Conservation (phyloP, 2,113 vertebrate genomes). For the Hymenochirus boettgeri region DNA sequence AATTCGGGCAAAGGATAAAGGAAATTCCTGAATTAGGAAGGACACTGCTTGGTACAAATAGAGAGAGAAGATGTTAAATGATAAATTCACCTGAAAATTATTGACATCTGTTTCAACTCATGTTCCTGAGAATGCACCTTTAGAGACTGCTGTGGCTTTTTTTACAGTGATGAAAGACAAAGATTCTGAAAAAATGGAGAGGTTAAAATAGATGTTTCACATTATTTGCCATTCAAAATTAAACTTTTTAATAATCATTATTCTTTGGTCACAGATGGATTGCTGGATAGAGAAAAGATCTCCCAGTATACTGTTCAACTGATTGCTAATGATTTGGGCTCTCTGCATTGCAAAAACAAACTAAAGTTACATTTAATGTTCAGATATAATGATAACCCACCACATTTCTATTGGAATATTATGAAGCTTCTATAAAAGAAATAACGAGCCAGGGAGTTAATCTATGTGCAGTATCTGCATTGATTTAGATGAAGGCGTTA, state of each 20-base stretch:
- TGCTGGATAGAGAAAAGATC: slow-evolving; percentile 49
- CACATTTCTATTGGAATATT: slow-evolving; percentile 45
- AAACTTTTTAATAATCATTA: slow-evolving; percentile 77
- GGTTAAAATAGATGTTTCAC: slow-evolving; percentile 49
- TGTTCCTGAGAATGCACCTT: slow-evolving; percentile 63
- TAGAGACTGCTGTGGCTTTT: slow-evolving; percentile 52
- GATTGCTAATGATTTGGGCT: slow-evolving; percentile 48
- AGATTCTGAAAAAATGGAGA: slow-evolving; percentile 58
- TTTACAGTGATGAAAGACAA: slow-evolving; percentile 53
- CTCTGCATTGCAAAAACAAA: slow-evolving; percentile 43
- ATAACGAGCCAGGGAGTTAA: slow-evolving; percentile 40
- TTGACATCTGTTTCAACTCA: slow-evolving; percentile 70
- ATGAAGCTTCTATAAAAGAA: slow-evolving; percentile 47
- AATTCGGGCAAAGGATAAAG: slow-evolving; percentile 74
- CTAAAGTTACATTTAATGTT: slow-evolving; percentile 44
- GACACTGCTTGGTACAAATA: slow-evolving; percentile 68
- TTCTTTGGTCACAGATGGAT: slow-evolving; percentile 69
- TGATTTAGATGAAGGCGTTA: slow-evolving; percentile 52
- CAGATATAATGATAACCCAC: slow-evolving; percentile 59
- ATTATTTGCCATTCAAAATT: slow-evolving; percentile 75
- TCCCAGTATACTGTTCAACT: slow-evolving; percentile 50
- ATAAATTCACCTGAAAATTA: slow-evolving; percentile 72
- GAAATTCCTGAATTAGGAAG: slow-evolving; percentile 63
- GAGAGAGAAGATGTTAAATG: slow-evolving; percentile 73
- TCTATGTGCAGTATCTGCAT: slow-evolving; percentile 43